Evolutionary conservation across 1,140 invertebrate genomes (phyloP).

Genomic region (Varroa destructor): DNA sequence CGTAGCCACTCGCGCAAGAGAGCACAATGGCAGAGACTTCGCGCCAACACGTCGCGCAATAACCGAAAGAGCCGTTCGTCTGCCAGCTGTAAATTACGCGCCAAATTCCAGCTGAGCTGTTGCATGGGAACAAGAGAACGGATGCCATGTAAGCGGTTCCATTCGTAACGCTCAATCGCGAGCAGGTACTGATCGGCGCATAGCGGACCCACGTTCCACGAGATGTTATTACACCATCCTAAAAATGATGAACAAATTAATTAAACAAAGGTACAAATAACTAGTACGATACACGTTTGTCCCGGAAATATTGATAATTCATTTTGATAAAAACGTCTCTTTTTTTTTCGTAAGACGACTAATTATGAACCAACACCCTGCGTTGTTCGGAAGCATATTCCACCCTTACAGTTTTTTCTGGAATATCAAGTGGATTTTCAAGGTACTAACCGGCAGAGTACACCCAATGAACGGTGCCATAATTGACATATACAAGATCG

Average conservation of each 20-base stretch:
- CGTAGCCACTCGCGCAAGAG: slow-evolving; percentile 8
- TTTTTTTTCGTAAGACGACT: no score
- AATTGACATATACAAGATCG: slow-evolving; percentile 47
- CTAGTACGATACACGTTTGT: slow-evolving; percentile 28
- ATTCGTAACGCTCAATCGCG: slow-evolving; percentile 46
- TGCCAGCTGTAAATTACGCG: slow-evolving; percentile 21
- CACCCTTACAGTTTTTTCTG: no score
- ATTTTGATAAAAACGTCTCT: neutral
- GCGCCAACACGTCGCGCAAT: slow-evolving; percentile 13
- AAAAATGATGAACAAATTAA: slow-evolving; percentile 29
- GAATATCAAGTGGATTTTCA: neutral
- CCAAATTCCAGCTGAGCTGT: slow-evolving; percentile 29
- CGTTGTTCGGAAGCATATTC: no score
- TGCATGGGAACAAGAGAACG: slow-evolving; percentile 48
- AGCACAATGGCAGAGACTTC: slow-evolving; percentile 13
- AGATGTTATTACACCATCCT: slow-evolving; percentile 48
- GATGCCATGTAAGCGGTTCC: slow-evolving; percentile 44
- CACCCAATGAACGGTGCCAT: slow-evolving; percentile 49
- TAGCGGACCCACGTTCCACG: slow-evolving; percentile 49
- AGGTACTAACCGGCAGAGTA: slow-evolving; percentile 35
- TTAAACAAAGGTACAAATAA: slow-evolving; percentile 33
- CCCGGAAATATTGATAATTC: neutral
- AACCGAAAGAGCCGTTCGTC: slow-evolving; percentile 9
- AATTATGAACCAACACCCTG: no score
- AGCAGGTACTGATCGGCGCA: slow-evolving; percentile 42